Conservation (phyloP, 2,113 vertebrate genomes). For the Bufo bufo region DNA sequence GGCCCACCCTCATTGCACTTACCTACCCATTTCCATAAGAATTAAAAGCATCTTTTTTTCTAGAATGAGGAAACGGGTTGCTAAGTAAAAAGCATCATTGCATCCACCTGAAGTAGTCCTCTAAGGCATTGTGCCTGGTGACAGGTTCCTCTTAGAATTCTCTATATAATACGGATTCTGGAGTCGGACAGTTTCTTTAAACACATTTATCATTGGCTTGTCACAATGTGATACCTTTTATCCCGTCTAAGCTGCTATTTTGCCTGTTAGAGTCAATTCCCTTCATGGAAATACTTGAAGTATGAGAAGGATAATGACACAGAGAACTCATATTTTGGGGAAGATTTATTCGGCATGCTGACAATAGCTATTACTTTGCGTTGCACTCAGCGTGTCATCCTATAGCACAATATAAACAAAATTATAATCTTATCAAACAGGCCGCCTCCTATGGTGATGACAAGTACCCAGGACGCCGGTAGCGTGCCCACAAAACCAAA, state of each 20-base stretch:
- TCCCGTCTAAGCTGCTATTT: background rate
- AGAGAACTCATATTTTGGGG: conserved; percentile 58
- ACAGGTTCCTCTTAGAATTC: no score
- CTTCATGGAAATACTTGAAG: background rate
- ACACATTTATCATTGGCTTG: background rate
- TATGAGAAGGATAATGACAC: conserved; percentile 32
- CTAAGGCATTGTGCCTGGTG: no score
- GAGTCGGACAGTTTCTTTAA: no score
- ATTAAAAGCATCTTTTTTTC: no score
- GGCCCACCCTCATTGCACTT: no score
- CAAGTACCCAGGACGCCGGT: conserved; percentile 66
- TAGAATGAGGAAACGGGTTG: no score
- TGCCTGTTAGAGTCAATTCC: background rate
- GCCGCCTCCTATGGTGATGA: conserved; percentile 65
- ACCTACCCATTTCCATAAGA: no score
- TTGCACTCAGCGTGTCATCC: conserved; percentile 68
- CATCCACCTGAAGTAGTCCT: no score
- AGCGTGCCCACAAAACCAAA: conserved; percentile 65
- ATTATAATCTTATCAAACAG: conserved; percentile 76
- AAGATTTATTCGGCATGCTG: conserved; percentile 62
- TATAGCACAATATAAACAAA: conserved; percentile 75
- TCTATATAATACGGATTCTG: no score
- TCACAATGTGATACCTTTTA: background rate
- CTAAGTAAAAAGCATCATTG: no score
- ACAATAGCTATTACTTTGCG: conserved; percentile 64